phyloP scores from a whole-genome alignment of 2,888 invertebrate genomes.

The Apoda limacodes region DNA sequence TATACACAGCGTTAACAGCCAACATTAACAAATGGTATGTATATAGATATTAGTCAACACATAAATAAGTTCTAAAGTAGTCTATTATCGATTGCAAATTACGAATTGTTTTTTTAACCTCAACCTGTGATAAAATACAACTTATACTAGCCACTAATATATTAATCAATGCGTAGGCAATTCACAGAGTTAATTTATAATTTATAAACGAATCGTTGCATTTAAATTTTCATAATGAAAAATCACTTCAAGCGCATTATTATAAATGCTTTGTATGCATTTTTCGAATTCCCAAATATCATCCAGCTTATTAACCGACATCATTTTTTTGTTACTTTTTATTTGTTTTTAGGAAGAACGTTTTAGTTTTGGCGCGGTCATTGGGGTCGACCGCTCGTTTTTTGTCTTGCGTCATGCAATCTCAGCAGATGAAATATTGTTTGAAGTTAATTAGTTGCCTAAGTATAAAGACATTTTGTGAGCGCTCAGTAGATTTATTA shows the following conservation, averaged over 20 bases:
- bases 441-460: conserved; percentile 62
- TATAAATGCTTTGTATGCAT: conserved; percentile 64
- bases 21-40: too few species aligned
- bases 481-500: too few species aligned
- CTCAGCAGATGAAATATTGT: conserved; percentile 61
- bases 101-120: too few species aligned
- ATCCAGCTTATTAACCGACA: conserved; percentile 68
- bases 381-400: conserved; percentile 60
- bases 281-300: conserved; percentile 68
- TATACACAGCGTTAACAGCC: too few species aligned
- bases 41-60: too few species aligned
- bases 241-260: conserved; percentile 55
- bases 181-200: too few species aligned
- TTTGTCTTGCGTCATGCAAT: conserved; percentile 61
- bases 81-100: too few species aligned
- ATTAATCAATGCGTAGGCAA: too few species aligned
- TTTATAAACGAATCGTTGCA: conserved; percentile 47
- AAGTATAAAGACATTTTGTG: conserved; percentile 48
- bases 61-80: too few species aligned
- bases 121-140: too few species aligned
- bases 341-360: conserved; percentile 60
- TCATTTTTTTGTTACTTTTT: conserved; percentile 62
- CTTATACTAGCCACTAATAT: too few species aligned
- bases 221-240: conserved; percentile 55
- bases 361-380: conserved; percentile 68